A percentile compares a stretch with the other conserved stretches of the same genome.
phyloP scores from a whole-genome alignment of 2,888 invertebrate species.

The Rotaria macrura region DNA sequence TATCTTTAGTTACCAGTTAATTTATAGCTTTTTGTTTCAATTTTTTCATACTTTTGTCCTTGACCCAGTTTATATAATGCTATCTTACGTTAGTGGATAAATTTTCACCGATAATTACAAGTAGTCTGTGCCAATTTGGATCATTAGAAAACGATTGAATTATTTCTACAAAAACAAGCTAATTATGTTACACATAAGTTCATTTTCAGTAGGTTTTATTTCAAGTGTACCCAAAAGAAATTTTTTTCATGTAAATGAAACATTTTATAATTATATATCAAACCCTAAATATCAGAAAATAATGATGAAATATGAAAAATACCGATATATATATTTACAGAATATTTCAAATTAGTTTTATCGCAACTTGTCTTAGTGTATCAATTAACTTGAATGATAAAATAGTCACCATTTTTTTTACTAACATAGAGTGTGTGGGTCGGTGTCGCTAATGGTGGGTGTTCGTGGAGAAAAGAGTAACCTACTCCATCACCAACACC shows the following conservation, averaged over 20 bases:
- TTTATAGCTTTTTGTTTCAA: constrained; percentile 68
- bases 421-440: too few species aligned
- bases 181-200: too few species aligned
- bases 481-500: too few species aligned
- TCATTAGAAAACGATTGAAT: constrained; percentile 86
- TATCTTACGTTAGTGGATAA: constrained; percentile 49
- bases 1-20: constrained; percentile 53
- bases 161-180: constrained; percentile 45
- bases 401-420: constrained; percentile 89
- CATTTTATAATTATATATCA: constrained; percentile 95
- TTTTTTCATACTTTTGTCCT: constrained; percentile 70
- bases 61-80: constrained; percentile 29
- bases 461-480: too few species aligned
- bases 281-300: constrained; percentile 55
- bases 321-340: constrained; percentile 69
- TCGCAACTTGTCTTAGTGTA: constrained; percentile 75
- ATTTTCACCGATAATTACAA: constrained; percentile 82
- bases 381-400: constrained; percentile 85
- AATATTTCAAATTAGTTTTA: constrained; percentile 70
- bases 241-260: constrained; percentile 96
- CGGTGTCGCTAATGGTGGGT: too few species aligned
- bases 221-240: constrained; percentile 91
- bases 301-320: constrained; percentile 6
- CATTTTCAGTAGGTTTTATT: constrained; percentile 65
- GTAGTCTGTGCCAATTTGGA: constrained; percentile 85